Evolutionary conservation across 2,888 invertebrate genomes (phyloP).

Genomic region (Drosophila aldrichi): DNA sequence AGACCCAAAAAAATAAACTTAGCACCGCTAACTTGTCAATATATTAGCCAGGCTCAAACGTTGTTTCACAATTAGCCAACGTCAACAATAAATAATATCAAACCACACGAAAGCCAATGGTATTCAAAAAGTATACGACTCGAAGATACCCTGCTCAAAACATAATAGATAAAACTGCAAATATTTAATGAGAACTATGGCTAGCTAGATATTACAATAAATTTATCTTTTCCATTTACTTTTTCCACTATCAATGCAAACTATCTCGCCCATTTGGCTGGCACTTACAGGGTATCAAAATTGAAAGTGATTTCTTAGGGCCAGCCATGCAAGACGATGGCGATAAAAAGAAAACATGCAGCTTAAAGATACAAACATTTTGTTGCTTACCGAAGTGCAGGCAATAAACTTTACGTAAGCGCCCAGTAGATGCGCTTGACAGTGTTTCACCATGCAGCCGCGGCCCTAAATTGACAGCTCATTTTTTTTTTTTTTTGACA

Average conservation of each 20-base stretch:
- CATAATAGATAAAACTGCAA: background rate
- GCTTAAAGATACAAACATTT: conserved; percentile 17
- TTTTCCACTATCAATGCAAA: background rate
- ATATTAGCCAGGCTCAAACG: conserved; percentile 38
- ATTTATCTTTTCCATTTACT: background rate
- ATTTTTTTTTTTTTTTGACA: conserved; percentile 14
- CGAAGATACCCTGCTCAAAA: conserved; percentile 1
- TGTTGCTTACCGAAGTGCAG: conserved; percentile 36
- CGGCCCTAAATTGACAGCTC: conserved; percentile 35
- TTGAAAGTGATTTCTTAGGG: conserved; percentile 60
- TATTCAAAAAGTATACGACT: background rate
- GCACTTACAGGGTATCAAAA: conserved; percentile 42
- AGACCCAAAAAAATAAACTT: conserved; percentile 37
- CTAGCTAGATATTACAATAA: background rate
- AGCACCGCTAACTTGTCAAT: conserved; percentile 37
- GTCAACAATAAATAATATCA: conserved; percentile 23
- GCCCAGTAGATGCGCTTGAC: conserved; percentile 25
- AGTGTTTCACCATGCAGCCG: conserved; percentile 35
- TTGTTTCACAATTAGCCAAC: conserved; percentile 60
- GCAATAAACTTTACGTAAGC: conserved; percentile 57
- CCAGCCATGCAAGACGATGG: conserved; percentile 43
- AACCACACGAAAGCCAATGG: conserved; percentile 11
- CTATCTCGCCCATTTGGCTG: background rate
- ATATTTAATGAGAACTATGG: too few relatives aligned
- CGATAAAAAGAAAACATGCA: conserved; percentile 28